Percentiles rank a stretch among this genome's conserved stretches.
Evolutionary conservation across 2,113 vertebrate genomes (phyloP).

Genomic region (Paradisaea rubra): DNA sequence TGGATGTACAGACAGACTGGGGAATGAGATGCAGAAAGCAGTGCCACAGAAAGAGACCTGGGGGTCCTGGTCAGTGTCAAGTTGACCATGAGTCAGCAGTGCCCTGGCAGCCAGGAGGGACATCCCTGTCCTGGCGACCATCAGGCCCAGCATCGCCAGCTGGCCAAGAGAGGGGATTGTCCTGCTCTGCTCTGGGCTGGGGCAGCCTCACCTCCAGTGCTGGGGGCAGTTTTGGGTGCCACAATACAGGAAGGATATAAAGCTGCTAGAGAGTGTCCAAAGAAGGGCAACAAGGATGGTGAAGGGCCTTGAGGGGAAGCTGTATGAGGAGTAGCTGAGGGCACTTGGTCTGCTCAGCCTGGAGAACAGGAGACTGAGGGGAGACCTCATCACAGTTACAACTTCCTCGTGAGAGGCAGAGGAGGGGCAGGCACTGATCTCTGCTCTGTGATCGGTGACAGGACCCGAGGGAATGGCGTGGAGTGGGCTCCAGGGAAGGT

Average conservation of each 20-base stretch:
- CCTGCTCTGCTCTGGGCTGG: rapidly evolving
- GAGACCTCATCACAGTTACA: not conserved
- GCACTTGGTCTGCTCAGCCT: not conserved
- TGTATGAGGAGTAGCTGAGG: rapidly evolving
- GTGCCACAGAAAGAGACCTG: not conserved
- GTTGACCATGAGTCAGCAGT: no score
- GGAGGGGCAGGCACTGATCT: not conserved
- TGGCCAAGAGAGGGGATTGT: rapidly evolving
- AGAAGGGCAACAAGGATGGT: not conserved
- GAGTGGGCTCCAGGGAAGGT: rapidly evolving
- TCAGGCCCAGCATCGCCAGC: rapidly evolving
- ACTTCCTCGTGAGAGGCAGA: not conserved
- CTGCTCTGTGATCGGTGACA: not conserved
- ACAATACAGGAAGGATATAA: not conserved
- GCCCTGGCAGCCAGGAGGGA: no score
- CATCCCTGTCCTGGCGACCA: not conserved
- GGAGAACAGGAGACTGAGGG: not conserved
- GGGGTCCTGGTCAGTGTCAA: rapidly evolving
- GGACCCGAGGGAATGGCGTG: not conserved
- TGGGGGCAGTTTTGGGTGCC: not conserved
- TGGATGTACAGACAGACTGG: no score
- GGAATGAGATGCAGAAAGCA: not conserved
- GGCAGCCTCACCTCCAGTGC: rapidly evolving
- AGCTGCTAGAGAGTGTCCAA: no score
- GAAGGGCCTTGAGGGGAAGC: not conserved